Evolutionary conservation across 2,888 invertebrate species (phyloP), one percentile per base, ranked within the genome.

Genomic region (Leucophenga maculata): DNA sequence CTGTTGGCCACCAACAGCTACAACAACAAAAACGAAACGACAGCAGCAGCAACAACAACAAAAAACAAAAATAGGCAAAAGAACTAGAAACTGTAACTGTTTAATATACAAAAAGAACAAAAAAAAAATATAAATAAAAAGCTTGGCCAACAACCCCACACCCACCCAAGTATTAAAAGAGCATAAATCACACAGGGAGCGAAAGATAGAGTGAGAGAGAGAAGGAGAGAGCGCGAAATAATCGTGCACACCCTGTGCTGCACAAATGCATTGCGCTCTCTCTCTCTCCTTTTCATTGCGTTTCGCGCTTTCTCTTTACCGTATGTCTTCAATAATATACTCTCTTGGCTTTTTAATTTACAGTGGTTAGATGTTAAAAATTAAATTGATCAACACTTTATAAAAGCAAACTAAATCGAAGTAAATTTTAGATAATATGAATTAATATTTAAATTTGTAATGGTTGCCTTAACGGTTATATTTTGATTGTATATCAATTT

Each of bases 91-190:
- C 18, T 11, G 50, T 50, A 50, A 8, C 50, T 50, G 39, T n/a
- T n/a, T n/a, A n/a, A n/a, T n/a, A n/a, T n/a, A n/a, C n/a, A n/a
- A n/a, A n/a, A n/a, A n/a, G n/a, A 39, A 39, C 8, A 3, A 39
- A 8, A 39, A 11, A 39, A 55, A 55, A 22, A 18, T 26, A 26
- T 6, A 18, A 22, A n/a, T n/a, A 55, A 55, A 59, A 59, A 59
- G 32, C 31, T 26, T 59, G n/a, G 57, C 16, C 57, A 26, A 32
- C 26, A 26, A 59, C 26, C 57, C 57, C 57, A n/a, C 57, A 59
- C 57, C 57, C 57, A 59, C 57, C 26, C 18, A 50, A 16, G 50
- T n/a, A 50, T 50, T n/a, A 50, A 16, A 16, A 50, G 50, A n/a
- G 50, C 50, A 50, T 8, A 18, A n/a, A 13, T 50, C 13, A 39